Conservation (phyloP, 1,140 invertebrate species). For the Pteromalus puparum region DNA sequence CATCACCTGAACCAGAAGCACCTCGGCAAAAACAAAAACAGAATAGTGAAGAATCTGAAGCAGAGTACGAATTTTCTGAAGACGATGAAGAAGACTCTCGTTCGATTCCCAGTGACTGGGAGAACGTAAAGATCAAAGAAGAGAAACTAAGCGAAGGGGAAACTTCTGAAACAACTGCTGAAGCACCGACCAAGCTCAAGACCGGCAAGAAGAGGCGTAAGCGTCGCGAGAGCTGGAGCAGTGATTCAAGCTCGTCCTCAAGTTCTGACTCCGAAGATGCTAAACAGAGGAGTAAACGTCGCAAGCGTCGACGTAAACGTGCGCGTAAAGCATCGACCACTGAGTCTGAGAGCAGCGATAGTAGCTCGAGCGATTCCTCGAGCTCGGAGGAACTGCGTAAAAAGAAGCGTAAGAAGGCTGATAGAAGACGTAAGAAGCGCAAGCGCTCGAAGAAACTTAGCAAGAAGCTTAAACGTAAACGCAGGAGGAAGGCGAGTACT, state of each 20-base stretch:
- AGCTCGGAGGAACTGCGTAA: slow-evolving; percentile 57
- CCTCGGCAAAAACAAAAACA: background rate
- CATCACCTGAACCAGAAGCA: background rate
- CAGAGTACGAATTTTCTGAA: slow-evolving; percentile 31
- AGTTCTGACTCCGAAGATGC: slow-evolving; percentile 66
- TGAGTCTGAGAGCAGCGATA: slow-evolving; percentile 64
- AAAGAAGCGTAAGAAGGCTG: slow-evolving; percentile 61
- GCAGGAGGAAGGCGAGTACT: slow-evolving; percentile 51
- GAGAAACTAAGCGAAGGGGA: slow-evolving; percentile 65
- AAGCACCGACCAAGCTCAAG: slow-evolving; percentile 36
- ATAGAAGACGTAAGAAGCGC: slow-evolving; percentile 62
- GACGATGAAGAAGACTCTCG: slow-evolving; percentile 57
- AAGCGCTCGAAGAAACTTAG: slow-evolving; percentile 58
- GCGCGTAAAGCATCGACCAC: slow-evolving; percentile 56
- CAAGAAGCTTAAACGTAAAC: slow-evolving; percentile 48
- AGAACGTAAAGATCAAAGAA: slow-evolving; percentile 66
- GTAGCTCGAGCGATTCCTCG: slow-evolving; percentile 58
- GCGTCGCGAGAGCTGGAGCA: slow-evolving; percentile 60
- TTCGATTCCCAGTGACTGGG: slow-evolving; percentile 66
- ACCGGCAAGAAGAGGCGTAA: slow-evolving; percentile 57
- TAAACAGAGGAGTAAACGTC: slow-evolving; percentile 56
- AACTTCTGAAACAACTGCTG: slow-evolving; percentile 29
- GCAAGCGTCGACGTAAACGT: slow-evolving; percentile 56
- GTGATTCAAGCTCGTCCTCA: slow-evolving; percentile 63
- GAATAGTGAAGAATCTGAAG: background rate